A percentile compares a stretch with the other conserved stretches of the same genome.
These are phyloP conservation scores for Heliconius hewitsoni DNA, from an alignment of 1,140 invertebrate genomes.

Conservation along the genomic window DNA sequence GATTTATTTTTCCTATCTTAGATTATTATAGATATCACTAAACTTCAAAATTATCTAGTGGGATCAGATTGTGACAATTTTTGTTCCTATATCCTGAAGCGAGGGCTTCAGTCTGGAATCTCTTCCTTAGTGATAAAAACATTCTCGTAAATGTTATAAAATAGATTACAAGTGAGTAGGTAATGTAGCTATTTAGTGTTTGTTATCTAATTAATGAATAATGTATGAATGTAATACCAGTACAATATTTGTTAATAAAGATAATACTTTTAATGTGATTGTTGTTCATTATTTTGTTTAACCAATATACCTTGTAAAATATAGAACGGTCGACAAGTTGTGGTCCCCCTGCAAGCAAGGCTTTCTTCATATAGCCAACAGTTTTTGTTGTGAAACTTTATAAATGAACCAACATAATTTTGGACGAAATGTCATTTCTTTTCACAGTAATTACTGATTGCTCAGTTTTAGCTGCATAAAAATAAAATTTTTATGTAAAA, in stretches of 20 bases:
- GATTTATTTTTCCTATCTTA: not conserved
- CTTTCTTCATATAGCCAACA: no score
- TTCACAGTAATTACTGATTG: no score
- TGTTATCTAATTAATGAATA: conserved; percentile 17
- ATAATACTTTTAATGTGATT: conserved; percentile 1
- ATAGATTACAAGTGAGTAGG: not conserved
- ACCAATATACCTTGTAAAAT: not conserved
- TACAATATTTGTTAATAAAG: conserved; percentile 14
- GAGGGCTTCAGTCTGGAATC: no score
- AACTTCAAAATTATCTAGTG: not conserved
- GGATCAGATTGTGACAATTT: not conserved
- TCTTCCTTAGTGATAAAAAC: no score
- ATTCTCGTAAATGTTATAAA: not conserved
- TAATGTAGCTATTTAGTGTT: not conserved
- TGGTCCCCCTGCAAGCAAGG: no score
- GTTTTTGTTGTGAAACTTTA: no score
- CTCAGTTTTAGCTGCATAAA: no score
- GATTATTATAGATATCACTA: not conserved
- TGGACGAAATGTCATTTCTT: no score
- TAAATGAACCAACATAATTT: no score
- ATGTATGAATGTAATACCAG: not conserved
- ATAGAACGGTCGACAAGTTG: not conserved
- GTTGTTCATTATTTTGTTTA: not conserved
- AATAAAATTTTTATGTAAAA: no score
- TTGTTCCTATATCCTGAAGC: not conserved